Evolutionary conservation across 2,797 vertebrate genomes (phyloP).

Genomic region (Pipistrellus pygmaeus): DNA sequence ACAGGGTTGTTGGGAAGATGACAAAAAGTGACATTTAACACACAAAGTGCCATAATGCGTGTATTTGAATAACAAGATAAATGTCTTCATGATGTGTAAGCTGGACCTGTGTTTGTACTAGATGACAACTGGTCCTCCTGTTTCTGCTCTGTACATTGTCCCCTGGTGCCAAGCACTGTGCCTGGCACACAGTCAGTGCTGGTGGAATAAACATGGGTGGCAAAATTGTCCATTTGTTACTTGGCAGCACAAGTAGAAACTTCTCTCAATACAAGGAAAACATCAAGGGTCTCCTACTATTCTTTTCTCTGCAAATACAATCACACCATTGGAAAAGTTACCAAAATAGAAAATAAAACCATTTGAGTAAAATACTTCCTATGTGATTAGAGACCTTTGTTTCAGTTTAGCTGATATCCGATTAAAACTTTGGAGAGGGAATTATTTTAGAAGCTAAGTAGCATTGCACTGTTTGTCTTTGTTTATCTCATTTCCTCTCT

Average conservation of each 20-base stretch:
- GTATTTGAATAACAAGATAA: background rate
- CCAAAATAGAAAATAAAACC: conserved; percentile 68
- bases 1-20: background rate
- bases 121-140: background rate
- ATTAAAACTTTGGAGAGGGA: conserved; percentile 46
- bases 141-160: background rate
- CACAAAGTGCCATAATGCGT: background rate
- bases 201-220: background rate
- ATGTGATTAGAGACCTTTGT: conserved; percentile 73
- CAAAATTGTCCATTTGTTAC: background rate
- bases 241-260: conserved; percentile 44
- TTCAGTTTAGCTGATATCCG: conserved; percentile 60
- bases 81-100: background rate
- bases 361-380: conserved; percentile 55
- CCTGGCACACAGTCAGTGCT: background rate
- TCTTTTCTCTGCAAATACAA: conserved; percentile 62
- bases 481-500: conserved; percentile 57
- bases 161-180: background rate
- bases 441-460: conserved; percentile 69
- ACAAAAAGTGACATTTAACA: background rate
- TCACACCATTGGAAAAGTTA: conserved; percentile 54
- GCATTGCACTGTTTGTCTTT: conserved; percentile 41
- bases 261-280: conserved; percentile 49
- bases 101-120: background rate
- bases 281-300: conserved; percentile 28